These are phyloP conservation scores for Silurus meridionalis DNA, from an alignment of 2,113 vertebrate genomes.

Conservation along the genomic window DNA sequence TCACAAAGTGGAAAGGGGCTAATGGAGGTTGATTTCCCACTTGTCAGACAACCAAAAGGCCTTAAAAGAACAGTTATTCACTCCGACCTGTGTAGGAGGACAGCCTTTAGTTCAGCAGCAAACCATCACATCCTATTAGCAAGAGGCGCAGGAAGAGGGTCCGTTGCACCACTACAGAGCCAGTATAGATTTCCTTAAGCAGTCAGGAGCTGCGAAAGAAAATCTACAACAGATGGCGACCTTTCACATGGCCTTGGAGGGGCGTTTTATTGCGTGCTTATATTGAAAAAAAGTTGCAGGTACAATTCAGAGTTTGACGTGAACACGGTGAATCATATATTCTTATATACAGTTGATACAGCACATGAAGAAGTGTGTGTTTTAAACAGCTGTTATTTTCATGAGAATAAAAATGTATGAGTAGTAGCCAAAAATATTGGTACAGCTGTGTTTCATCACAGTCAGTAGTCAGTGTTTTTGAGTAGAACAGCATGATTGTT, in stretches of 20 bases:
- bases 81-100: background rate
- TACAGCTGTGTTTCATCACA: no score
- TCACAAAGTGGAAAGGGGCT: background rate
- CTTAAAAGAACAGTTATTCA: no score
- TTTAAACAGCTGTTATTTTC: background rate
- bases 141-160: background rate
- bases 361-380: no score
- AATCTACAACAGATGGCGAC: constrained; percentile 5
- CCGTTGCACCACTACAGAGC: background rate
- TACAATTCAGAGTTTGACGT: background rate
- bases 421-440: background rate
- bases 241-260: background rate
- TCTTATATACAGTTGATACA: background rate
- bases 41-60: background rate
- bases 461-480: background rate
- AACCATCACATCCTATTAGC: constrained; percentile 18
- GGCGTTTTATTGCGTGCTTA: background rate
- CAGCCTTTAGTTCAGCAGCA: background rate
- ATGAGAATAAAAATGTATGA: background rate
- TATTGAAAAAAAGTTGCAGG: background rate
- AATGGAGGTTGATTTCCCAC: background rate
- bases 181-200: background rate
- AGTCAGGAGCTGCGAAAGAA: background rate
- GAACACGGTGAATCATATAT: no score
- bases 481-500: background rate